Evolutionary conservation across 2,113 vertebrate genomes (phyloP).

Genomic region (Megaceryle torquata): DNA sequence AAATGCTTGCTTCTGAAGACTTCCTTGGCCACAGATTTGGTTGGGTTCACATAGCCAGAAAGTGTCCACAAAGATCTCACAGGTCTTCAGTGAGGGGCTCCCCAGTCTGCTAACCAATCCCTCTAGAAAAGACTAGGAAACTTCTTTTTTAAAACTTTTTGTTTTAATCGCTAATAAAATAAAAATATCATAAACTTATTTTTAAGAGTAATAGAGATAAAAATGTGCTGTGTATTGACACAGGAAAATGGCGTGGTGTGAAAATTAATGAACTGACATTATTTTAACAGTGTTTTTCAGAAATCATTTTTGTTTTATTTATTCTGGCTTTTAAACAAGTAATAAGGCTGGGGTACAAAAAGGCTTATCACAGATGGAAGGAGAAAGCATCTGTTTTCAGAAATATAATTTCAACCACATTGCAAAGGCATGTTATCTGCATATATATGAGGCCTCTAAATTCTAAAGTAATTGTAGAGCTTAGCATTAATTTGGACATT

Average conservation of each 20-base stretch:
- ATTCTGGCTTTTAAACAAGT: constrained; percentile 39
- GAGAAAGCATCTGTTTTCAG: constrained; percentile 53
- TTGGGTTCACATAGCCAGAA: neutral
- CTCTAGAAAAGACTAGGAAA: neutral
- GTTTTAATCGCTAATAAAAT: neutral
- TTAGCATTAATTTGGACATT: constrained; percentile 55
- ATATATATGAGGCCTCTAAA: constrained; percentile 6
- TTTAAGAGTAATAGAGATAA: neutral
- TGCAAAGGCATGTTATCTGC: constrained; percentile 21
- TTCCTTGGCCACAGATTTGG: neutral
- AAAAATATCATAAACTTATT: neutral
- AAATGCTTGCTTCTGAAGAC: neutral
- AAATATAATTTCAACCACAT: constrained; percentile 24
- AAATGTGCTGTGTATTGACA: neutral
- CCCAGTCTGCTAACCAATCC: neutral
- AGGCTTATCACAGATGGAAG: constrained; percentile 14
- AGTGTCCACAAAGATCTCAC: neutral
- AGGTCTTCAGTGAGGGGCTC: neutral
- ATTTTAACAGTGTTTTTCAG: constrained; percentile 8
- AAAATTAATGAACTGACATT: constrained; percentile 44
- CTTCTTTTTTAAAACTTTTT: neutral
- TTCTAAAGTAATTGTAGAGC: constrained; percentile 52
- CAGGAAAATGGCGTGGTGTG: neutral
- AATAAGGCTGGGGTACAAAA: neutral
- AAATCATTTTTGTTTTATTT: constrained; percentile 51